Evolutionary conservation across 2,113 vertebrate genomes (phyloP).

Genomic region (Ophthalmotilapia sp.): DNA sequence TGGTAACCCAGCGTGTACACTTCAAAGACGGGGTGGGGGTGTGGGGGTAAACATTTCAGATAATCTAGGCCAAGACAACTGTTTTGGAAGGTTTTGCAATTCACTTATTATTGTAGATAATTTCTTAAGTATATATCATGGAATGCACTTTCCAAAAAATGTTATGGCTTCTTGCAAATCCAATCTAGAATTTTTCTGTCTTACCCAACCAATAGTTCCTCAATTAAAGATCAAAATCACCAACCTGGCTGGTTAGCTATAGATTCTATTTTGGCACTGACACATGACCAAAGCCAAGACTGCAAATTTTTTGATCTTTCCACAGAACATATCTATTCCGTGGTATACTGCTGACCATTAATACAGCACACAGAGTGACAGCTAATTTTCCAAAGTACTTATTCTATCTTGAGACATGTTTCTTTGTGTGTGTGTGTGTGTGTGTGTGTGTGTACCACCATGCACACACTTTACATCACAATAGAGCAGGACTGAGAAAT

Average conservation of each 20-base stretch:
- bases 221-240: neutral
- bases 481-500: neutral
- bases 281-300: neutral
- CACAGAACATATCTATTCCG: neutral
- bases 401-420: neutral
- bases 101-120: neutral
- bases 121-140: neutral
- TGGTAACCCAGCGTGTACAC: neutral
- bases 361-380: neutral
- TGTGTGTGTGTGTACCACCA: neutral
- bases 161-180: neutral
- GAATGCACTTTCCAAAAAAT: neutral
- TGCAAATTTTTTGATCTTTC: neutral
- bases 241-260: neutral
- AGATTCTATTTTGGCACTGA: neutral
- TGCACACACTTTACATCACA: neutral
- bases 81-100: neutral
- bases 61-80: constrained; percentile 5
- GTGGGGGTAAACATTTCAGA: neutral
- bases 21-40: neutral
- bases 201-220: neutral
- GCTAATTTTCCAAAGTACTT: neutral
- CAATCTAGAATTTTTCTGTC: neutral
- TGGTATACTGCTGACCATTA: neutral
- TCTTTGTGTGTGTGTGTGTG: neutral